Percentiles rank a stretch among this genome's conserved stretches.
Evolutionary conservation across 2,888 invertebrate genomes (phyloP).

Genomic region (Anthophora plumipes): DNA sequence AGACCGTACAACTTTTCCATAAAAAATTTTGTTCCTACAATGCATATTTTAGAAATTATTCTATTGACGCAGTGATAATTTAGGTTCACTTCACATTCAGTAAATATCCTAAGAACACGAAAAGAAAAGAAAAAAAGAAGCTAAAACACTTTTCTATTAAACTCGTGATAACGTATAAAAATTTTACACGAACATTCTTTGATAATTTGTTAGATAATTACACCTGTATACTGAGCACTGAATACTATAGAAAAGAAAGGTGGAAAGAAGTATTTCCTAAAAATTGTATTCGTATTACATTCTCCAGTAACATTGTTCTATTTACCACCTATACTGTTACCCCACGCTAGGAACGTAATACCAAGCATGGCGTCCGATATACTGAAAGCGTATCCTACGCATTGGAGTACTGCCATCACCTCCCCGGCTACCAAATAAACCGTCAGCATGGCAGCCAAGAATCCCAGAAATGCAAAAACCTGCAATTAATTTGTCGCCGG

Average conservation of each 20-base stretch:
- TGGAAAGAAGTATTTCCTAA: background rate
- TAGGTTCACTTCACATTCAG: too few relatives aligned
- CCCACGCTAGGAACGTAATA: constrained; percentile 88
- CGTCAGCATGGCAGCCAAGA: constrained; percentile 86
- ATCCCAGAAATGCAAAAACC: constrained; percentile 86
- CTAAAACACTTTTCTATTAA: too few relatives aligned
- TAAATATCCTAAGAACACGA: too few relatives aligned
- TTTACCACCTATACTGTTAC: constrained; percentile 87
- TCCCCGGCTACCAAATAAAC: constrained; percentile 88
- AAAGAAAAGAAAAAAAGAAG: too few relatives aligned
- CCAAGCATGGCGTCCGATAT: constrained; percentile 88
- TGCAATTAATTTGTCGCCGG: constrained; percentile 62
- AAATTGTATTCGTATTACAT: too few relatives aligned
- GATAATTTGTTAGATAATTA: background rate
- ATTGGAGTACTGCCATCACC: constrained; percentile 86
- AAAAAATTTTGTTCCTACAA: too few relatives aligned
- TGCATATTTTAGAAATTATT: too few relatives aligned
- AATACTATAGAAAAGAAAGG: background rate
- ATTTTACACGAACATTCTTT: too few relatives aligned
- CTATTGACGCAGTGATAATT: too few relatives aligned
- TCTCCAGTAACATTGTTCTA: constrained; percentile 5
- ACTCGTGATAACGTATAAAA: too few relatives aligned
- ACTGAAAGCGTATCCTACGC: constrained; percentile 87
- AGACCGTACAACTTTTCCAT: too few relatives aligned
- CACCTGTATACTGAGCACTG: too few relatives aligned